Percentiles rank a stretch among this genome's conserved stretches.
phyloP scores from a whole-genome alignment of 2,113 vertebrate species.

The Nothoprocta pentlandii region DNA sequence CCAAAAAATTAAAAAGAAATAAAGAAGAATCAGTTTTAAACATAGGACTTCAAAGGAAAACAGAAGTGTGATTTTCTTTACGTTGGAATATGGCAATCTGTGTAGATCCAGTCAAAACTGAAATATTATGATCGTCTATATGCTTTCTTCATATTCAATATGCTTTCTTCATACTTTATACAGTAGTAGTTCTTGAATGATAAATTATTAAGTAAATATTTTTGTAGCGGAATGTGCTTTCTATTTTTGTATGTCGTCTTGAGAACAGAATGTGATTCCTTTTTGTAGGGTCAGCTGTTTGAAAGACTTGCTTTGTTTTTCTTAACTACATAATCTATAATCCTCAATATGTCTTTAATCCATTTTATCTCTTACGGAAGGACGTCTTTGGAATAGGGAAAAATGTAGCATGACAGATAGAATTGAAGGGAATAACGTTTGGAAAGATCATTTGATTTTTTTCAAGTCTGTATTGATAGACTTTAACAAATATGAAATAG shows the following conservation, averaged over 20 bases:
- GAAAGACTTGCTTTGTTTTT: slow-evolving; percentile 51
- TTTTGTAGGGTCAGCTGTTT: slow-evolving; percentile 54
- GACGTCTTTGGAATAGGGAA: slow-evolving; percentile 1
- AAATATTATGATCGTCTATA: neutral
- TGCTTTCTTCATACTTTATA: slow-evolving; percentile 23
- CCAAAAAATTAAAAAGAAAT: neutral
- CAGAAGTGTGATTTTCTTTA: neutral
- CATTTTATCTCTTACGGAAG: slow-evolving; percentile 42
- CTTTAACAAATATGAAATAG: slow-evolving; percentile 32
- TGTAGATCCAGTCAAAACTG: neutral
- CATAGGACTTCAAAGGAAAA: neutral
- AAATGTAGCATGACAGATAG: neutral
- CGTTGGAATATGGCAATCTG: neutral
- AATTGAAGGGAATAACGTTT: slow-evolving; percentile 23
- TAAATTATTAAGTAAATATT: slow-evolving; percentile 70
- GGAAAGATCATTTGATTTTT: slow-evolving; percentile 1
- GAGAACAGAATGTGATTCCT: slow-evolving; percentile 63
- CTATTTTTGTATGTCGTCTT: slow-evolving; percentile 64
- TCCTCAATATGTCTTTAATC: slow-evolving; percentile 70
- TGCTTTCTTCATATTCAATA: neutral
- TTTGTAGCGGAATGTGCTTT: slow-evolving; percentile 58
- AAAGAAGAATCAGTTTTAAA: neutral
- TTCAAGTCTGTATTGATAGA: neutral
- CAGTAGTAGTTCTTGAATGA: slow-evolving; percentile 51
- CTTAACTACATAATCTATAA: slow-evolving; percentile 62